phyloP scores from a whole-genome alignment of 2,888 invertebrate species.

The Acronicta alni region DNA sequence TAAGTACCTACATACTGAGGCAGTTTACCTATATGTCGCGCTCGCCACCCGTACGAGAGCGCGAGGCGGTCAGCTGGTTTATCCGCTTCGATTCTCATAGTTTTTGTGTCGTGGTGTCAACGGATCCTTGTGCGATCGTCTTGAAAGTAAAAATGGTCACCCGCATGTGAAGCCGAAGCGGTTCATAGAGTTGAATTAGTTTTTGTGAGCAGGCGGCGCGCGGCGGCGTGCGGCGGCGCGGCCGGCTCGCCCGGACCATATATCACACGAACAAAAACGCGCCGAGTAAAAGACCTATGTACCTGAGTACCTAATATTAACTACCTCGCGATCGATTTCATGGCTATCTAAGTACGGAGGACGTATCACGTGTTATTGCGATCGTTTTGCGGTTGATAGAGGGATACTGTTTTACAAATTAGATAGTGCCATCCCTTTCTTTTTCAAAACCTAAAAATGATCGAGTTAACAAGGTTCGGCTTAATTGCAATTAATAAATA shows the following conservation, averaged over 20 bases:
- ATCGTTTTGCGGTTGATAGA: no score
- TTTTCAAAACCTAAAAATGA: no score
- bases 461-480: no score
- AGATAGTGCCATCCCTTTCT: no score
- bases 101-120: slow-evolving; percentile 45
- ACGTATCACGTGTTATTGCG: no score
- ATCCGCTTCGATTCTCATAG: slow-evolving; percentile 34
- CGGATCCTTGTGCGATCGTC: slow-evolving; percentile 37
- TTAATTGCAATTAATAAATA: no score
- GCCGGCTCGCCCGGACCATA: slow-evolving; percentile 57
- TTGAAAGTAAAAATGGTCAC: slow-evolving; percentile 44
- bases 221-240: slow-evolving; percentile 19
- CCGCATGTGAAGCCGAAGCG: slow-evolving; percentile 38
- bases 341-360: no score
- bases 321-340: slow-evolving; percentile 5
- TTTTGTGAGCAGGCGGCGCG: slow-evolving; percentile 18
- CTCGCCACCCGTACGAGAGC: no score
- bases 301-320: background rate
- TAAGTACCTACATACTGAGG: no score
- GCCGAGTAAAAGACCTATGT: background rate
- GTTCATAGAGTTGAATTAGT: slow-evolving; percentile 41
- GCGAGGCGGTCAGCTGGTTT: slow-evolving; percentile 14
- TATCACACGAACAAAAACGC: slow-evolving; percentile 58
- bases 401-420: no score
- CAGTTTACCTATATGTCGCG: no score